phyloP scores from a whole-genome alignment of 1,140 invertebrate genomes.

The Whitmania pigra region DNA sequence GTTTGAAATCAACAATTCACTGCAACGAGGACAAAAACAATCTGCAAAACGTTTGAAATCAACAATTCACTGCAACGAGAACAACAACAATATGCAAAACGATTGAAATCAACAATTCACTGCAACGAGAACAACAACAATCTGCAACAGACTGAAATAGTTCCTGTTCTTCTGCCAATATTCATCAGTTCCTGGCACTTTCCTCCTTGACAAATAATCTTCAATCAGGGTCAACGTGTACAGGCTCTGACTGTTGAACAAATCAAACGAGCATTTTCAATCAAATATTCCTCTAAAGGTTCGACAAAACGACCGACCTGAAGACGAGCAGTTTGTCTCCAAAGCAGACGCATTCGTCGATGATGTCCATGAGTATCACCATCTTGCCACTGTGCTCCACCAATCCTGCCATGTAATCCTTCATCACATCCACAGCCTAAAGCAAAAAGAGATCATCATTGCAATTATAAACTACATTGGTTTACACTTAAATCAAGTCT shows the following conservation, averaged over 20 bases:
- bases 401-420: conserved; percentile 71
- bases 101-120: conserved; percentile 23
- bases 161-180: conserved; percentile 73
- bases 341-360: conserved; percentile 70
- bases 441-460: no score
- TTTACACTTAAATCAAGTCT: no score
- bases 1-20: conserved; percentile 23
- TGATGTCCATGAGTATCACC: conserved; percentile 78
- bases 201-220: conserved; percentile 70
- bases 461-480: no score
- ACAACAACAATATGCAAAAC: background rate
- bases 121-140: background rate
- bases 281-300: no score
- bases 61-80: conserved; percentile 12
- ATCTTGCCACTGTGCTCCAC: conserved; percentile 91
- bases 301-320: conserved; percentile 33
- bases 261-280: background rate
- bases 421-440: conserved; percentile 67
- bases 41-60: conserved; percentile 17
- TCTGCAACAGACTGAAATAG: conserved; percentile 70
- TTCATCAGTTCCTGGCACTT: conserved; percentile 57
- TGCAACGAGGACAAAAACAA: background rate
- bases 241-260: conserved; percentile 65
- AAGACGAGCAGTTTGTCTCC: conserved; percentile 90
- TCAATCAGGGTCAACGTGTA: conserved; percentile 94